A percentile compares a stretch with the other conserved stretches of the same genome.
Evolutionary conservation across 2,888 invertebrate genomes (phyloP).

Genomic region (Drosophila picticornis): DNA sequence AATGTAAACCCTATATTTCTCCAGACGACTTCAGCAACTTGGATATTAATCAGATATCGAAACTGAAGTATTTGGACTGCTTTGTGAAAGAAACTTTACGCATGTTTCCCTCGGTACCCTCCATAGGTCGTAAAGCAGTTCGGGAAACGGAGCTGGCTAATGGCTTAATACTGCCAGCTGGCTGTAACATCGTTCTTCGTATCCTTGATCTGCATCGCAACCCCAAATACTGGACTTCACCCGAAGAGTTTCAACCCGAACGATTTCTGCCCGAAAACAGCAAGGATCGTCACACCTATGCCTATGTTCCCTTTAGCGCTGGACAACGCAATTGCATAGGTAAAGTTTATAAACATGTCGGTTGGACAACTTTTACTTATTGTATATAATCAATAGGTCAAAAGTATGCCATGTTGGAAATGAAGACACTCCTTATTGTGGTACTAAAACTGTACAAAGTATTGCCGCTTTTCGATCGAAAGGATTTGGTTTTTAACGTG

Average conservation of each 20-base stretch:
- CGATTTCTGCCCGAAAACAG: constrained; percentile 86
- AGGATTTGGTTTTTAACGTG: constrained; percentile 33
- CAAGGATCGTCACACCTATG: constrained; percentile 72
- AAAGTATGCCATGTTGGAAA: constrained; percentile 79
- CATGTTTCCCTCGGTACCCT: constrained; percentile 88
- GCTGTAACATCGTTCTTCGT: constrained; percentile 66
- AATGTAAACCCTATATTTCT: neutral
- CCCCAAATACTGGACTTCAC: constrained; percentile 72
- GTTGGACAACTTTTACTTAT: neutral
- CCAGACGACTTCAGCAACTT: constrained; percentile 64
- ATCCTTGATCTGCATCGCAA: constrained; percentile 77
- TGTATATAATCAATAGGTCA: constrained; percentile 46
- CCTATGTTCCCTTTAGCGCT: constrained; percentile 83
- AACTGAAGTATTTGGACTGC: constrained; percentile 65
- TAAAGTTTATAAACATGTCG: constrained; percentile 7
- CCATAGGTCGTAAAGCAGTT: constrained; percentile 86
- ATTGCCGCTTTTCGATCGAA: constrained; percentile 47
- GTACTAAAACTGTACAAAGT: constrained; percentile 69
- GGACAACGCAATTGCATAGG: constrained; percentile 84
- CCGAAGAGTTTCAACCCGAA: constrained; percentile 79
- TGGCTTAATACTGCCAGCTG: constrained; percentile 72
- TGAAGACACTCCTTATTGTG: constrained; percentile 73
- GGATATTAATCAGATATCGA: constrained; percentile 47
- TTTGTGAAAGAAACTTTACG: constrained; percentile 81
- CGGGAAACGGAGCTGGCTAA: constrained; percentile 79